Base-by-base conservation (phyloP, 2,888 invertebrate genomes). In the Aleiodes alternator region DNA sequence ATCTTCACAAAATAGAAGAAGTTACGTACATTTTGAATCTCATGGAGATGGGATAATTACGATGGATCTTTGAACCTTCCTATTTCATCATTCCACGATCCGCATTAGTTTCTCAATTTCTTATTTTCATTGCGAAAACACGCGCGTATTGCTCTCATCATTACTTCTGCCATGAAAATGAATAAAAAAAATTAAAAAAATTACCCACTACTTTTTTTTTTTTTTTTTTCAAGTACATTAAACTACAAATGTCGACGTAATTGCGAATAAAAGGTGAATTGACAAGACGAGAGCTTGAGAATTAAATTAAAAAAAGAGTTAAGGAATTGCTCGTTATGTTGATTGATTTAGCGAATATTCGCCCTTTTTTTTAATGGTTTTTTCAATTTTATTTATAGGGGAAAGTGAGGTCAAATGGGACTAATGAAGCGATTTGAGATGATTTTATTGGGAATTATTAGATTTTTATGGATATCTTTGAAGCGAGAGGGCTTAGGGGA, bases 61-160 rank as follows among this genome's bases (percentile, higher is more conserved):
- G 70, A 79, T 79, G 76, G 79, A 78, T 79, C 79, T 79, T 77
- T 78, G 75, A 77, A 77, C 75, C 74, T 68, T 76, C 57, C 57
- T 55, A 38, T 68, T 51, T 34, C 68, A 68, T 68, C 68, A 53
- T 50, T 2, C 9, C 23, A 48, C 68, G 31, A 68, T 68, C 64
- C 64, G 64, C 64, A 64, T 48, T 70, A 38, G 14, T 64, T 64
- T 64, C 64, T 64, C 64, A 64, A 64, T 64, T 64, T 64, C 43
- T 64, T 64, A 59, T 59, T 14, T 29, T 14, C 12, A 55, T 53
- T 57, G 70, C 55, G 57, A 57, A 43, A 70, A 23, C 23, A 1
- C 23, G 23, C 57, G 55, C 34, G n/a, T 43, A 69, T 69, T 69
- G 56, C 55, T 55, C 69, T 34, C 55, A 53, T 69, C 56, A 70